Base-by-base conservation (phyloP, 2,113 vertebrate genomes). In the Chaetorhynchus papuensis region DNA sequence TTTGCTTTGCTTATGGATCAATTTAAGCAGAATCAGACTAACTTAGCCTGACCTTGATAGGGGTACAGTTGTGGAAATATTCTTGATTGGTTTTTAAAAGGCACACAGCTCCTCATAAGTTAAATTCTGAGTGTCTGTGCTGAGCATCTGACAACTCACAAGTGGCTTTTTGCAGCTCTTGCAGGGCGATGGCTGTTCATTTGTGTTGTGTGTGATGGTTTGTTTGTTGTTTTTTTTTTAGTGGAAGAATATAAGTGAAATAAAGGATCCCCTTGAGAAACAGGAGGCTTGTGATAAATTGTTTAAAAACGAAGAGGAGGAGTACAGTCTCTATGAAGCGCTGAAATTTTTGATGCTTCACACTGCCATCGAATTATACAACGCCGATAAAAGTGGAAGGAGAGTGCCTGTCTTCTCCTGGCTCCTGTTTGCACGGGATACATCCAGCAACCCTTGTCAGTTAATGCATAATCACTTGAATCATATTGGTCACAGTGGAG, bases 371-470 rank as follows among this genome's bases (percentile, higher is more conserved):
- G 97, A 99, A 89, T 98, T 99, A 30, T 98, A 99, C 83, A 78
- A 98, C 2, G 93, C 97, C 41, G 98, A 98, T 97, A 98, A 98
- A 93, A 97, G 90, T 22, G 98, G 98, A 23, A 98, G 91, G 31
- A 99, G 99, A 33, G 99, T 99, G 14, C 99, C 99, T 3, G 97
- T 99, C 66, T 99, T 99, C 97, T 99, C 99, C 37, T 99, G 99
- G 98, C 98, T 99, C 47, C 97, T 99, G 69, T 99, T 99, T 68
- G 99, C 99, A 15, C 98, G 99, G 50, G 99, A 99, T 97, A 99
- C 99, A 1, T 99, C 99, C 3, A 98, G 93, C 87, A 98, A 98
- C 93, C 99, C 99, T 9, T 97, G 94, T 45, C 98, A 98, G 95
- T 98, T 99, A 96, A 98, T 99, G 95, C 97, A 93, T 78, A 99